phyloP scores from a whole-genome alignment of 2,888 invertebrate genomes.

The Drosophila demipolita region DNA sequence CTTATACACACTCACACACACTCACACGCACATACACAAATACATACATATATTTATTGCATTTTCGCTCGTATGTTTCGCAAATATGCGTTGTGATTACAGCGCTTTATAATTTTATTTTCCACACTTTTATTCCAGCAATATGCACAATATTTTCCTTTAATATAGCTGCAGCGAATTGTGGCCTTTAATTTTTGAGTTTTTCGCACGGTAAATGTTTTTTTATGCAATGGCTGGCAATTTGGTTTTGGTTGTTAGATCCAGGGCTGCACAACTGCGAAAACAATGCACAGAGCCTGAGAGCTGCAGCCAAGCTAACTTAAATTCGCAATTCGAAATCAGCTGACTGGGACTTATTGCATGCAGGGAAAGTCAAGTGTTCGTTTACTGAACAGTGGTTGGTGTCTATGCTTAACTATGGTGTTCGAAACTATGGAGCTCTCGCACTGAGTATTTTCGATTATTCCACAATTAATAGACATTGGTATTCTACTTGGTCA shows the following conservation, averaged over 20 bases:
- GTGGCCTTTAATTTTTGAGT: conserved; percentile 12
- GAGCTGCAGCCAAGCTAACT: conserved; percentile 46
- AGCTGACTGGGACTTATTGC: conserved; percentile 27
- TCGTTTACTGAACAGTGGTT: background rate
- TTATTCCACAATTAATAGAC: background rate
- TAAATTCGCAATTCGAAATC: conserved; percentile 37
- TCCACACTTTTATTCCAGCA: background rate
- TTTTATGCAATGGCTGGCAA: conserved; percentile 61
- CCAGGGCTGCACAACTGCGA: conserved; percentile 49
- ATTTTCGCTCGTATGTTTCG: conserved; percentile 36
- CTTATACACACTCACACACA: conserved; percentile 21
- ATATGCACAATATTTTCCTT: background rate
- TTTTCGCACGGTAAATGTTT: conserved; percentile 42
- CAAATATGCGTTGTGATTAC: conserved; percentile 6
- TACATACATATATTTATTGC: conserved; percentile 53
- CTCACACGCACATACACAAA: conserved; percentile 18
- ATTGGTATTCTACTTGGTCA: conserved; percentile 9
- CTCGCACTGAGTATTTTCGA: too few relatives aligned
- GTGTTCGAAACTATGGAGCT: too few relatives aligned
- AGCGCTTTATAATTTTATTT: background rate
- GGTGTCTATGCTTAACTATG: too few relatives aligned
- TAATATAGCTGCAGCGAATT: background rate
- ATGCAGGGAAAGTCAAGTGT: background rate
- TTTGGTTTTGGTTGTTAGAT: conserved; percentile 49
- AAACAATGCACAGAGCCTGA: conserved; percentile 39